These are phyloP conservation scores for Tiliacea aurago DNA, from an alignment of 2,888 invertebrate genomes.

Conservation along the genomic window DNA sequence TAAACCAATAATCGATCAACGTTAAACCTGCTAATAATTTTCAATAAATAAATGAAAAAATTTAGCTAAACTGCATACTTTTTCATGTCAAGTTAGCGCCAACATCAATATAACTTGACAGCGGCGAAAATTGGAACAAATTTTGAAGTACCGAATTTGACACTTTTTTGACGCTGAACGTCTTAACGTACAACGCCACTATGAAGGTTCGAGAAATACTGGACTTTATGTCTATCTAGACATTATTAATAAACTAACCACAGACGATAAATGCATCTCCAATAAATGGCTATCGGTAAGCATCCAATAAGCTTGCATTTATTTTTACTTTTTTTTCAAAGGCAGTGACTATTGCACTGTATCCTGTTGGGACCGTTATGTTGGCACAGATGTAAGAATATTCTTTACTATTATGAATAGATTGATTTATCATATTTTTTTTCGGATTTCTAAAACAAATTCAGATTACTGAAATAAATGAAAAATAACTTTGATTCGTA, in stretches of 20 bases:
- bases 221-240: background rate
- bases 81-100: slow-evolving; percentile 25
- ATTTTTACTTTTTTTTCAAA: slow-evolving; percentile 67
- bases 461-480: background rate
- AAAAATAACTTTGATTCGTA: background rate
- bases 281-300: slow-evolving; percentile 58
- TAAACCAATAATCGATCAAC: slow-evolving; percentile 3
- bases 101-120: background rate
- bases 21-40: slow-evolving; percentile 8
- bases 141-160: background rate
- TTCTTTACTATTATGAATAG: slow-evolving; percentile 2
- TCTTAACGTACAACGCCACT: background rate
- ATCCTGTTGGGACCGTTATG: slow-evolving; percentile 69
- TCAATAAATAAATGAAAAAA: slow-evolving; percentile 5
- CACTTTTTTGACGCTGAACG: background rate
- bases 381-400: slow-evolving; percentile 57
- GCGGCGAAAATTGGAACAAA: background rate
- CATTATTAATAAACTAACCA: slow-evolving; percentile 34
- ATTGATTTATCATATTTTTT: background rate
- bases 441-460: background rate
- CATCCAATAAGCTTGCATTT: slow-evolving; percentile 56
- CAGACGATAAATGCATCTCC: slow-evolving; percentile 39
- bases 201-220: background rate
- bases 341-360: slow-evolving; percentile 72
- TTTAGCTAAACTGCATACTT: slow-evolving; percentile 12